Evolutionary conservation across 2,888 invertebrate species (phyloP).

Genomic region (Notodonta ziczac): DNA sequence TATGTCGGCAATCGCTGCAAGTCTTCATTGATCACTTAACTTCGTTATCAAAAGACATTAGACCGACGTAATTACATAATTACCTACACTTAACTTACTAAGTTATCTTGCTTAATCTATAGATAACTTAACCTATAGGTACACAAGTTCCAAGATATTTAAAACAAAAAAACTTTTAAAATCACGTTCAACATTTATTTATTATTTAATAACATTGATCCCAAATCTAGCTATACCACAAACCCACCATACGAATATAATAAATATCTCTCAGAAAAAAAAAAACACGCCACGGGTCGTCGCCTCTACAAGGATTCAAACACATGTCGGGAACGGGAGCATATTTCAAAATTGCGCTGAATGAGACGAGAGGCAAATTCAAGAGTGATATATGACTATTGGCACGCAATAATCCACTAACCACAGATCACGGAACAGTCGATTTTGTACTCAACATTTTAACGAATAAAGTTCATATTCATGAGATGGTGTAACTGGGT

Average conservation of each 20-base stretch:
- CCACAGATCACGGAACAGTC: not conserved
- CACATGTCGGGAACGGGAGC: constrained; percentile 64
- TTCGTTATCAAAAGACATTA: too few species aligned
- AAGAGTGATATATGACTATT: not conserved
- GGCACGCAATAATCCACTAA: not conserved
- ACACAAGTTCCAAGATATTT: too few species aligned
- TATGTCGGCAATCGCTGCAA: too few species aligned
- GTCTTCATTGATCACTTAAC: too few species aligned
- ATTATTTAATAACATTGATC: not conserved
- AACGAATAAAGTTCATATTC: not conserved
- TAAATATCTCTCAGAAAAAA: constrained; percentile 46
- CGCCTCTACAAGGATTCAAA: constrained; percentile 60
- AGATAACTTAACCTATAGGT: too few species aligned
- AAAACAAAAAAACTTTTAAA: too few species aligned
- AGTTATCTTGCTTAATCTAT: too few species aligned
- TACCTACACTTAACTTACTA: too few species aligned
- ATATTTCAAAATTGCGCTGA: constrained; percentile 61
- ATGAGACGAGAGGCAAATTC: constrained; percentile 32
- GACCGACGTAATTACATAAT: too few species aligned
- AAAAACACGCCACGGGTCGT: constrained; percentile 56
- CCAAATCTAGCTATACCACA: not conserved
- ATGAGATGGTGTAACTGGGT: constrained; percentile 16
- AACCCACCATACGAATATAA: constrained; percentile 10
- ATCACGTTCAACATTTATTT: not conserved
- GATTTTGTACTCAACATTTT: not conserved